These are phyloP conservation scores for Clarias fuscus DNA, from an alignment of 2,797 vertebrate species.

Conservation along the genomic window DNA sequence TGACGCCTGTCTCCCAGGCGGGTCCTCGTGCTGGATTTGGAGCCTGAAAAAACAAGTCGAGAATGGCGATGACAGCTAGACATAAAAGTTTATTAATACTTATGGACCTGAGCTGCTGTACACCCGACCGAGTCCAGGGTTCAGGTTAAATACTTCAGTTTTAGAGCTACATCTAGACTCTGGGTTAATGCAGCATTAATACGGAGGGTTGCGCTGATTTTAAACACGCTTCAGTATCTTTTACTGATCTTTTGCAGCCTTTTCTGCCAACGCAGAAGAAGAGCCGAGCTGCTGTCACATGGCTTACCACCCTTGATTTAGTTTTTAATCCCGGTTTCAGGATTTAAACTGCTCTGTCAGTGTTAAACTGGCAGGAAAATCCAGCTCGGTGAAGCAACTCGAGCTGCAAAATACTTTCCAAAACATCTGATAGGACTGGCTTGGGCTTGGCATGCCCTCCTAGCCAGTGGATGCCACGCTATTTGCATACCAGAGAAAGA, in stretches of 20 bases:
- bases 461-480: background rate
- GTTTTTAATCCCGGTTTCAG: background rate
- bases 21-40: background rate
- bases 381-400: no score
- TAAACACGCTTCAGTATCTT: background rate
- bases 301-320: background rate
- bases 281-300: background rate
- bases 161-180: background rate
- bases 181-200: background rate
- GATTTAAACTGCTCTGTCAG: background rate
- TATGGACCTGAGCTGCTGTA: background rate
- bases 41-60: slow-evolving; percentile 23
- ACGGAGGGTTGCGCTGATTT: background rate
- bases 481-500: slow-evolving; percentile 22
- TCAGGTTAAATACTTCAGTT: background rate
- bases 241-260: background rate
- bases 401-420: background rate
- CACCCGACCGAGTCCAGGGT: background rate
- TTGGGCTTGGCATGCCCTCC: background rate
- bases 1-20: background rate
- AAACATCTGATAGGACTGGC: background rate
- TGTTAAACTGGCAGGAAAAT: background rate
- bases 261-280: background rate
- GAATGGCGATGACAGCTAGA: slow-evolving; percentile 37
- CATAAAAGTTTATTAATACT: slow-evolving; percentile 5